Evolutionary conservation across 2,113 vertebrate species (phyloP), one percentile per base, ranked within the genome.

Genomic region (Oceanodroma tethys): DNA sequence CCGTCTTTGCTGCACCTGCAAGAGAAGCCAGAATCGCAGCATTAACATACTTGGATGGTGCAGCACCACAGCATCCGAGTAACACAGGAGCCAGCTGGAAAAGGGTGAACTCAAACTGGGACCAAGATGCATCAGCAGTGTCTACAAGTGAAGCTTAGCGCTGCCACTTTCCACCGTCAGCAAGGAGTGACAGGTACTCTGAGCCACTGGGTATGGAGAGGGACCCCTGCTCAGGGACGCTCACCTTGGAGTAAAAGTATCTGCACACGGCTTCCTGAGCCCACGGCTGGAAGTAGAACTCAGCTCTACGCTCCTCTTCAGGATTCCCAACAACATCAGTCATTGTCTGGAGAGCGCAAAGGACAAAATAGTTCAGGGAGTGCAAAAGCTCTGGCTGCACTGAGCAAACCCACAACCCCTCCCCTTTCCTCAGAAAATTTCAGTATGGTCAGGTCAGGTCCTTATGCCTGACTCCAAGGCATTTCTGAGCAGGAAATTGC

Each of bases 251-350:
- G 98, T 99, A 99, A 98, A 99, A 99, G 97, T 99, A 99, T 88
- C 99, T 98, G 97, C 99, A 99, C 80, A 99, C 99, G 0, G 99
- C 99, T 94, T 99, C 99, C 97, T 99, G 99, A 79, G 99, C 99
- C 99, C 99, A 99, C 0, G 99, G 99, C 98, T 99, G 99, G 98
- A 99, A 99, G 98, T 99, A 99, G 97, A 99, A 99, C 98, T 99
- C 99, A 0, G 99, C 99, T 96, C 99, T 98, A 18, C 99, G 98
- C 92, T 99, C 99, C 93, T 99, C 99, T 94, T 99, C 99, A 5
- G 99, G 99, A 98, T 99, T 99, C 88, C 99, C 99, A 30, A 99
- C 99, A 27, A 99, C 99, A 66, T 99, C 99, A 1, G 99, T 99
- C 99, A 99, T 99, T 29, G 99, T 99, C 99, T 99, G 97, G 34